Base-by-base conservation (phyloP, 1,140 invertebrate species). In the Procambarus clarkii region DNA sequence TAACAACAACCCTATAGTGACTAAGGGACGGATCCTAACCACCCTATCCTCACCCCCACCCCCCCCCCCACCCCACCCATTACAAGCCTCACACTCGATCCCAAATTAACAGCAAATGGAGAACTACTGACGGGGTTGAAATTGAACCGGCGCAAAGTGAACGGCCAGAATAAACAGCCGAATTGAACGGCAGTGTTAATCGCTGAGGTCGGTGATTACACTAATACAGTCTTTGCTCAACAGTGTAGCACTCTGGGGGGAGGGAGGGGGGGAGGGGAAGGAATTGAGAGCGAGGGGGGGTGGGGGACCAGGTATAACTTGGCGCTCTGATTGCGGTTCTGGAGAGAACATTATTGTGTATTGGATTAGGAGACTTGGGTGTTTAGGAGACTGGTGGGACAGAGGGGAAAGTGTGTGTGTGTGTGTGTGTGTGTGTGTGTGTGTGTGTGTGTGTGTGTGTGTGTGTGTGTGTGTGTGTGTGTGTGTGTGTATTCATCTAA, bases 111-210 rank as follows among this genome's bases (percentile, higher is more conserved):
- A 74, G 69, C 24, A 24, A 74, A 74, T 74, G 69, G 18, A 34
- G n/a, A 24, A n/a, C 18, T 21, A 74, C 5, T 74, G 69, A 74
- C 34, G 69, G n/a, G 50, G 50, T 21, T 5, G 69, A 74, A 74
- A 74, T 74, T 74, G 69, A 74, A 74, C 69, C n/a, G 24, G n/a
- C n/a, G 18, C 69, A 34, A 74, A 74, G 69, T 24, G 69, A 74
- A 74, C 34, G 69, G 69, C 69, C n/a, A 74, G 18, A 74, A 74
- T 74, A 74, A 74, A 74, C n/a, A 74, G 69, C 69, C 69, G 7
- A 74, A 74, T 74, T 74, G 69, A 74, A 24, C 69, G n/a, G 5
- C 69, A 11, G 18, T 74, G 18, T 74, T 21, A 74, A 11, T 3
- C 2, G n/a, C n/a, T 74, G 69, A 21, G 5, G 69, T 34, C 34